Evolutionary conservation across 1,140 invertebrate species (phyloP), one percentile per base, ranked within the genome.

Genomic region (Heliothis subflexa): DNA sequence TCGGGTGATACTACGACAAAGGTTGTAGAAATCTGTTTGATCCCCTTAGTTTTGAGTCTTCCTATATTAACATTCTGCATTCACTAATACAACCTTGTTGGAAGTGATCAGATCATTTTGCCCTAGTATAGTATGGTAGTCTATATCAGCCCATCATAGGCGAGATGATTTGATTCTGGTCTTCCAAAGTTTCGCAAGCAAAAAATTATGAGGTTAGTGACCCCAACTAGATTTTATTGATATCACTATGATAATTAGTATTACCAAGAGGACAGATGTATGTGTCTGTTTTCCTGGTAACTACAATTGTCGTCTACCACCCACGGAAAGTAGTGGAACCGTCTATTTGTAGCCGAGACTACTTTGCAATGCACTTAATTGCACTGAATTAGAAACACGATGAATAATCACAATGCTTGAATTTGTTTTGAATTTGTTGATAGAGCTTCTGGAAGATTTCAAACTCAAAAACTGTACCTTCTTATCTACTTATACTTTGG

Each of bases 381-480:
- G 61, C 61, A 45, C n/a, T 45, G 61, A 45, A 64, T 45, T 64
- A 64, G 55, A 64, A 18, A 18, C 61, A 54, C 14, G n/a, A 40
- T 64, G 61, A 47, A 64, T 64, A 64, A 64, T 45, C n/a, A 64
- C 33, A 14, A 18, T 40, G 61, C 61, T 64, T 64, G 16, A 64
- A 64, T 64, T 47, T 64, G 61, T 64, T 33, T 16, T 11, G 1
- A 45, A 40, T 40, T 45, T 45, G 16, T 64, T 64, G 33, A 64
- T 64, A 3, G 28, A 33, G 61, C 9, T 64, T 64, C 21, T 64
- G 61, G n/a, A 45, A 64, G 61, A 1, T 45, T 18, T 45, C 9
- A 40, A n/a, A 10, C 7, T 14, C 14, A 16, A 54, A 45, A 45
- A 14, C 5, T 13, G 55, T 18, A 55, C 11, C 9, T 11, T 9